Evolutionary conservation across 2,797 vertebrate species (phyloP).

Genomic region (Spinus pinus): DNA sequence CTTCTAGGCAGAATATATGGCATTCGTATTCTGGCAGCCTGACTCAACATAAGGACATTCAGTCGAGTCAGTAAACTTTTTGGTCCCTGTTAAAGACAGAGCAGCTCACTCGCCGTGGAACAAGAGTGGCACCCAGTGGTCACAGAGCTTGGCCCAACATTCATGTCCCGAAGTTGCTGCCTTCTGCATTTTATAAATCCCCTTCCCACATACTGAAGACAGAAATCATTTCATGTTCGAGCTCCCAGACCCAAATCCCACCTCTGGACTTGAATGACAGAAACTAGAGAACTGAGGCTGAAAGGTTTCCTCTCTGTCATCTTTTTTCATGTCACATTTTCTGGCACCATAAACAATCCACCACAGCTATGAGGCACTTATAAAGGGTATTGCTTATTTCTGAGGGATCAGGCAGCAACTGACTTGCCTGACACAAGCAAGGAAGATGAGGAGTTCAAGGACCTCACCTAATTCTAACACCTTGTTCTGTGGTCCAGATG

Average conservation of each 20-base stretch:
- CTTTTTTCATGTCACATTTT: not conserved
- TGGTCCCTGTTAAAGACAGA: not conserved
- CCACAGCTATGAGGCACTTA: not conserved
- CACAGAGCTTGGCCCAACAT: not conserved
- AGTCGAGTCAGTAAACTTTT: constrained; percentile 34
- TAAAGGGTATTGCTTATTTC: not conserved
- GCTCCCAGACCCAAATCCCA: not conserved
- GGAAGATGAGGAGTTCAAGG: not conserved
- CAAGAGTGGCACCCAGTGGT: constrained; percentile 75
- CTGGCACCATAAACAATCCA: not conserved
- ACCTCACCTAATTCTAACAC: not conserved
- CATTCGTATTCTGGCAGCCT: constrained; percentile 40
- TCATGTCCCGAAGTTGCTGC: not conserved
- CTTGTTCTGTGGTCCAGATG: not conserved
- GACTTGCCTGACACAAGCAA: not conserved
- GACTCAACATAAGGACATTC: not conserved
- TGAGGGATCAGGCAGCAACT: not conserved
- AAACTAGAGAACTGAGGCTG: not conserved
- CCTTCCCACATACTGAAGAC: not conserved
- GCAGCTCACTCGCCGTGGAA: constrained; percentile 20
- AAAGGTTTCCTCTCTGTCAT: not conserved
- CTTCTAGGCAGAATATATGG: not conserved
- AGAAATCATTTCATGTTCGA: not conserved
- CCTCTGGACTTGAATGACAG: not conserved
- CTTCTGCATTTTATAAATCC: not conserved